phyloP scores from a whole-genome alignment of 1,140 invertebrate genomes.

The Sipha flava region DNA sequence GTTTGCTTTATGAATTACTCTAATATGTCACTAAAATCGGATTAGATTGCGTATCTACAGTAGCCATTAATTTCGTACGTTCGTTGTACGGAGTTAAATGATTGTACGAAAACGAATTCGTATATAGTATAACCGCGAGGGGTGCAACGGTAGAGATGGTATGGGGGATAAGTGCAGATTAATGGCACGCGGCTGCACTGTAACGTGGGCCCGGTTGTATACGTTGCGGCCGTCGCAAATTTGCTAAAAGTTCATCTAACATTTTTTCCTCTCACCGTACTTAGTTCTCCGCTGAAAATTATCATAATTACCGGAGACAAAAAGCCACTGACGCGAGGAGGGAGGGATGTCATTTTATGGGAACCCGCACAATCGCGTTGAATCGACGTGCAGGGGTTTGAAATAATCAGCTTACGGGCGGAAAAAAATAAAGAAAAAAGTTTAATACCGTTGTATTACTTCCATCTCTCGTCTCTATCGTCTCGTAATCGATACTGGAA shows the following conservation, averaged over 20 bases:
- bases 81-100: not conserved
- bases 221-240: not conserved
- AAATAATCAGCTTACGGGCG: too few species aligned
- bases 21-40: not conserved
- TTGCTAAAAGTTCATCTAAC: not conserved
- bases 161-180: not conserved
- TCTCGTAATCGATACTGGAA: too few species aligned
- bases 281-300: not conserved
- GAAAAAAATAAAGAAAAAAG: too few species aligned
- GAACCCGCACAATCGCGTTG: not conserved
- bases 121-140: not conserved
- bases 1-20: not conserved
- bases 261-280: not conserved
- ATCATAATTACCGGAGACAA: conserved; percentile 1
- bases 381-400: not conserved
- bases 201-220: not conserved
- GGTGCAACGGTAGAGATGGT: not conserved
- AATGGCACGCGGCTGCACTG: not conserved
- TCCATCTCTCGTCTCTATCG: too few species aligned
- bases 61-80: not conserved
- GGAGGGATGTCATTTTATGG: not conserved
- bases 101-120: not conserved
- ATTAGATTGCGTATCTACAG: not conserved
- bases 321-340: not conserved
- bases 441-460: too few species aligned